Evolutionary conservation across 2,888 invertebrate species (phyloP).

Genomic region (Agriopis leucophaearia): DNA sequence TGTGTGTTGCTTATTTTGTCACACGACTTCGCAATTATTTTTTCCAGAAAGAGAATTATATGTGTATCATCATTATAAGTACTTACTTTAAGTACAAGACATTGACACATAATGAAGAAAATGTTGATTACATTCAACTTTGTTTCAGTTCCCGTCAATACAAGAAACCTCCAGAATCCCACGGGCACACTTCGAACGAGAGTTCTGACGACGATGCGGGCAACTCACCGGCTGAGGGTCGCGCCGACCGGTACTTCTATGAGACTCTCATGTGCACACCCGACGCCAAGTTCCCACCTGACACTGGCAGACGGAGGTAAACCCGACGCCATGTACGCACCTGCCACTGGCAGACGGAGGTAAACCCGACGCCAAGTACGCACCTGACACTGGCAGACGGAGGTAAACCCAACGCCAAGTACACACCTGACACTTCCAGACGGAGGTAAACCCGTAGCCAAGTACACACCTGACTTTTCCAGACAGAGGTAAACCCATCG

Average conservation of each 20-base stretch:
- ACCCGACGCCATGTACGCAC: neutral
- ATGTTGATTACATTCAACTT: neutral
- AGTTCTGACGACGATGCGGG: conserved; percentile 70
- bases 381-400: neutral
- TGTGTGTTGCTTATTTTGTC: too few relatives aligned
- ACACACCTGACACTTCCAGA: neutral
- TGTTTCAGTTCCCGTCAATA: conserved; percentile 57
- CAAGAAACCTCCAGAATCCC: conserved; percentile 64
- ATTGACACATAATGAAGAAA: neutral
- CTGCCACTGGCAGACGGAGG: neutral
- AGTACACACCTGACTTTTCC: neutral
- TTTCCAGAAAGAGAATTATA: too few relatives aligned
- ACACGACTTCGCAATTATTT: too few relatives aligned
- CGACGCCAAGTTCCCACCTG: conserved; percentile 59
- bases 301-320: conserved; percentile 44
- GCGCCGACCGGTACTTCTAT: conserved; percentile 74
- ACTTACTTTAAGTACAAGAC: too few relatives aligned
- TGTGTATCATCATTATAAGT: too few relatives aligned
- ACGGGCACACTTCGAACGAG: conserved; percentile 67
- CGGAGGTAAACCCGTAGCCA: neutral
- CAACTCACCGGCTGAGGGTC: conserved; percentile 60
- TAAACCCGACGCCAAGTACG: neutral
- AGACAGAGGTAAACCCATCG: neutral
- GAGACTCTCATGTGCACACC: conserved; percentile 77
- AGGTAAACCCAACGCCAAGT: neutral